Evolutionary conservation across 2,113 vertebrate species (phyloP).

Genomic region (Prionailurus bengalensis): DNA sequence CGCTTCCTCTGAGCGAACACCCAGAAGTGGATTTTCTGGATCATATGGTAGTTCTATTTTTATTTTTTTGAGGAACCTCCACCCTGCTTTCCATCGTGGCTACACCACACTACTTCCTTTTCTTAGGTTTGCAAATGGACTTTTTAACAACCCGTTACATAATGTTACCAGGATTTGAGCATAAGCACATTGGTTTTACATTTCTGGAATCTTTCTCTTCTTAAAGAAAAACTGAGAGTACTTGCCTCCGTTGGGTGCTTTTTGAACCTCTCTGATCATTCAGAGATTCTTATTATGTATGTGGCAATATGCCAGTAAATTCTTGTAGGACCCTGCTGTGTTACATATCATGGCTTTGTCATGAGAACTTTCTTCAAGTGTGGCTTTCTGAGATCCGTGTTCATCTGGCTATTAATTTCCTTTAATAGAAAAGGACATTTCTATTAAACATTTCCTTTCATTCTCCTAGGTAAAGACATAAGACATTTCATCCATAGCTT

Average conservation of each 20-base stretch:
- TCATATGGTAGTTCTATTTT: background rate
- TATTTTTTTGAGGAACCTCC: background rate
- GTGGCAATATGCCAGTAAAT: background rate
- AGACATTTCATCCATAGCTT: background rate
- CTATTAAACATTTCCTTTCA: background rate
- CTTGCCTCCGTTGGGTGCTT: background rate
- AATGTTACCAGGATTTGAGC: background rate
- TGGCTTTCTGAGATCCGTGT: background rate
- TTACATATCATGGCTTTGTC: background rate
- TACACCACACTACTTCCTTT: background rate
- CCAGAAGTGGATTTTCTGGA: background rate
- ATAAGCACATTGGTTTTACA: background rate
- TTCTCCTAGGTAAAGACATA: background rate
- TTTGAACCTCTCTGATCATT: background rate
- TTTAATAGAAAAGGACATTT: background rate
- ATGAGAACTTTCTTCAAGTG: background rate
- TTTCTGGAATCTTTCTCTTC: background rate
- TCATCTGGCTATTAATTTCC: background rate
- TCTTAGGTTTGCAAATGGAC: background rate
- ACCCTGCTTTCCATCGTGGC: background rate
- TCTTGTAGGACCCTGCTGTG: background rate
- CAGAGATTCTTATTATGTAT: background rate
- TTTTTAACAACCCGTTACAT: background rate
- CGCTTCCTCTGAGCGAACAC: background rate
- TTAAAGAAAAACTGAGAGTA: background rate